A percentile compares a stretch with the other conserved stretches of the same genome.
Conservation (phyloP, 2,797 vertebrate genomes). For the Sebastiscus tertius region DNA sequence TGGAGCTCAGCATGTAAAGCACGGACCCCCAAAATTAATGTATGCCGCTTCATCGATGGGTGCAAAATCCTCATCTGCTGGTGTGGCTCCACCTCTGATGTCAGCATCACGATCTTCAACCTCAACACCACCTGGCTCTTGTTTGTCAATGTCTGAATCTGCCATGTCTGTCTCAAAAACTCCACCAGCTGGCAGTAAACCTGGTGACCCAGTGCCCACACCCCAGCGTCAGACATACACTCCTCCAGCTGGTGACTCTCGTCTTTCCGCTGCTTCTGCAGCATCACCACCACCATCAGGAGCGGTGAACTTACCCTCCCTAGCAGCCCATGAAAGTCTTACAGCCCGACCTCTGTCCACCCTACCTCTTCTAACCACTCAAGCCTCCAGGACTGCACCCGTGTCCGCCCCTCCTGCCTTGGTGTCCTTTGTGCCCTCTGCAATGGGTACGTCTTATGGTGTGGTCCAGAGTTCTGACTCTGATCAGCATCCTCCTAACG, state of each 20-base stretch:
- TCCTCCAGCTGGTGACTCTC: conserved; percentile 42
- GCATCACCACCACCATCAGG: conserved; percentile 41
- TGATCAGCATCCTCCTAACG: conserved; percentile 28
- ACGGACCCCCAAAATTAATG: conserved; percentile 45
- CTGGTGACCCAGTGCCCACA: conserved; percentile 41
- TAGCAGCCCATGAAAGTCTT: conserved; percentile 54
- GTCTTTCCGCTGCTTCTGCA: conserved; percentile 46
- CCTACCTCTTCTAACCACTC: conserved; percentile 80
- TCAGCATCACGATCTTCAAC: conserved; percentile 37
- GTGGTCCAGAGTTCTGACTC: conserved; percentile 39
- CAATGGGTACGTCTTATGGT: conserved; percentile 48
- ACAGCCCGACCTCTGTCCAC: conserved; percentile 67
- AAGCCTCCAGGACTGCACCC: conserved; percentile 76
- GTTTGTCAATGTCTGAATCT: conserved; percentile 39
- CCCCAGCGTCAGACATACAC: conserved; percentile 44
- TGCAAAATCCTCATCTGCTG: conserved; percentile 28
- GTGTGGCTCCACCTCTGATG: conserved; percentile 30
- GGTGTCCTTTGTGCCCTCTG: conserved; percentile 58
- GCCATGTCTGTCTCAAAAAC: conserved; percentile 16
- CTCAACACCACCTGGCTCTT: conserved; percentile 24
- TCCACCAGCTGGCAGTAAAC: conserved; percentile 13
- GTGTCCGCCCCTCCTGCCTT: conserved; percentile 71
- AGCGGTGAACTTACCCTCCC: conserved; percentile 26
- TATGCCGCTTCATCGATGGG: conserved; percentile 24
- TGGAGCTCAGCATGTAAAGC: conserved; percentile 42